These are phyloP conservation scores for Tenthredo distinguenda DNA, from an alignment of 2,888 invertebrate genomes.

Conservation along the genomic window DNA sequence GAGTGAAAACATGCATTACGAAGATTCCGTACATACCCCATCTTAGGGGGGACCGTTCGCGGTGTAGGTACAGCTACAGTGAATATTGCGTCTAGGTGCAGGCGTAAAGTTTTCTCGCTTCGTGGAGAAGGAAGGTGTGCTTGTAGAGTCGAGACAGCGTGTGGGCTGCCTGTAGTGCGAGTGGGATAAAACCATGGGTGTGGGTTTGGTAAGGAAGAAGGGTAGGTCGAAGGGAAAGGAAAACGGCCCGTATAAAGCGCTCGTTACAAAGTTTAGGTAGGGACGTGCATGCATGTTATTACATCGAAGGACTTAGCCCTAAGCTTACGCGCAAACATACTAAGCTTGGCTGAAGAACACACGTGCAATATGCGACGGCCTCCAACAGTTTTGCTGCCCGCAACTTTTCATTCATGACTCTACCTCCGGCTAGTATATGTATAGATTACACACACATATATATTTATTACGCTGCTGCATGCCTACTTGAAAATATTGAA, in stretches of 20 bases:
- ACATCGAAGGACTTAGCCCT: conserved; percentile 67
- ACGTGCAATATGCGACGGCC: conserved; percentile 56
- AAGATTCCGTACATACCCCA: conserved; percentile 12
- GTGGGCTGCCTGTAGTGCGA: conserved; percentile 20
- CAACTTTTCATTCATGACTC: conserved; percentile 28
- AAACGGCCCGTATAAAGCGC: conserved; percentile 58
- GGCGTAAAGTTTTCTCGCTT: conserved; percentile 65
- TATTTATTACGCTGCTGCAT: not conserved
- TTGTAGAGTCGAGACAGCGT: not conserved
- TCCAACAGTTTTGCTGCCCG: conserved; percentile 15
- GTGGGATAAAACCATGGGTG: conserved; percentile 54
- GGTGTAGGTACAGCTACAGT: conserved; percentile 58
- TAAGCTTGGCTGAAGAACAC: conserved; percentile 56
- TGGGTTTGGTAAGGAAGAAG: conserved; percentile 27
- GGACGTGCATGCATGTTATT: conserved; percentile 69
- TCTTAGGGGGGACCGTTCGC: conserved; percentile 59
- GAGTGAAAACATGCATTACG: conserved; percentile 55
- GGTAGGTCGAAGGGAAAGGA: conserved; percentile 24
- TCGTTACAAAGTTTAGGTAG: conserved; percentile 68
- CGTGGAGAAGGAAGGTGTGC: conserved; percentile 37
- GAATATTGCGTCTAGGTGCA: conserved; percentile 67
- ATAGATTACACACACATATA: not conserved
- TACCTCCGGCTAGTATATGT: not conserved
- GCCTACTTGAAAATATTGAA: not conserved
- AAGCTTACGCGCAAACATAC: conserved; percentile 65